Evolutionary conservation across 2,797 vertebrate species (phyloP), one percentile per base, ranked within the genome.

Genomic region (Alfaro cultratus): DNA sequence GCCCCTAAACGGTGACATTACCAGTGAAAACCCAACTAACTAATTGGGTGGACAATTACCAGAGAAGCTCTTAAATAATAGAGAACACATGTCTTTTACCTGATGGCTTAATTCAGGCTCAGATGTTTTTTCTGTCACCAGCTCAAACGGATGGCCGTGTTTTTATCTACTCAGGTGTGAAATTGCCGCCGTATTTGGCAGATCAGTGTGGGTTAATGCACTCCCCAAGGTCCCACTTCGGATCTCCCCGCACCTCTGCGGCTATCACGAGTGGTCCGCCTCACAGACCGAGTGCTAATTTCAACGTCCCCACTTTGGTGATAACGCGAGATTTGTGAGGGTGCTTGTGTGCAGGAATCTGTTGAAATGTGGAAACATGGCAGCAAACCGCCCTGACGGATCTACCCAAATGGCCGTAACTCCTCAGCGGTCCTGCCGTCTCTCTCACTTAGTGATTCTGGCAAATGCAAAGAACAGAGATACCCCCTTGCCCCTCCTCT

Each of bases 131-230:
- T 86, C 90, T 88, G 93, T 94, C 93, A 92, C 75, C 21, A 16
- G 86, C 80, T 74, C 83, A 92, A 94, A 95, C 82, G 75, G 94
- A 93, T 91, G 91, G 92, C 91, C 92, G 83, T 94, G 93, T 95
- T 95, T 94, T 94, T 91, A 91, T 90, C 92, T 87, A 87, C 90
- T 94, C 92, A 92, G 94, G 93, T 94, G 91, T 93, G 93, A 94
- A 95, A 95, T 95, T 95, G 91, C 92, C 90, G 92, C 91, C 93
- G 93, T 92, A 92, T 95, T 94, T 95, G 94, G 92, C 90, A 94
- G 91, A 94, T 91, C 74, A 83, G 88, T 74, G 81, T 70, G 73
- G 92, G 93, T 94, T 95, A 94, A 95, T 93, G 92, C 85, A 93
- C 91, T 93, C 91, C 92, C 89, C 45, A 73, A 87, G 89, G 87